Conservation (phyloP, 2,113 vertebrate genomes). For the Alethe castanea region DNA sequence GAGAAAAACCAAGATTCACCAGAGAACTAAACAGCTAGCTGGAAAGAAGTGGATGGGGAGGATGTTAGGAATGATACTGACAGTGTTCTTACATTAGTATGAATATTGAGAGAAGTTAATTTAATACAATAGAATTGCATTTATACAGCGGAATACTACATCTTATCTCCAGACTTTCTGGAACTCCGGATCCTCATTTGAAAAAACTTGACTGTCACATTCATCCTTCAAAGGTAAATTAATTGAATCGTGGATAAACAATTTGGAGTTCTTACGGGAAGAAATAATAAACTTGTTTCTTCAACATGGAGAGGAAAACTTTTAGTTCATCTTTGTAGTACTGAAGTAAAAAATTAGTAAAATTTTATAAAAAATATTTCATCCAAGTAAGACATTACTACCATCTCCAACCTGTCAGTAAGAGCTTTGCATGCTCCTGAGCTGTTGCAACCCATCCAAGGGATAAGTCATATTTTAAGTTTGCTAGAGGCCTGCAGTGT, state of each 20-base stretch:
- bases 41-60: background rate
- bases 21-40: background rate
- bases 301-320: background rate
- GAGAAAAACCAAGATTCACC: background rate
- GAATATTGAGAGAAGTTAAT: background rate
- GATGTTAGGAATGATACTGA: background rate
- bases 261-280: conserved; percentile 1
- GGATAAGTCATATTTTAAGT: background rate
- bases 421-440: background rate
- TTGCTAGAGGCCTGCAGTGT: background rate
- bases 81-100: background rate
- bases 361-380: background rate
- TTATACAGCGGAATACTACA: background rate
- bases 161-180: conserved; percentile 56
- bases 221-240: conserved; percentile 14
- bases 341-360: background rate
- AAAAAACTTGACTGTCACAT: background rate
- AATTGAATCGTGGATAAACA: background rate
- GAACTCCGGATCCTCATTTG: background rate
- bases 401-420: background rate
- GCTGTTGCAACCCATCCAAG: background rate
- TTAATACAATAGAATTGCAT: conserved; percentile 14
- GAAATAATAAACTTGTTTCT: background rate
- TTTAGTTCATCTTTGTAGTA: background rate
- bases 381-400: background rate